Evolutionary conservation across 2,113 vertebrate genomes (phyloP).

Genomic region (Pterocles burchelli): DNA sequence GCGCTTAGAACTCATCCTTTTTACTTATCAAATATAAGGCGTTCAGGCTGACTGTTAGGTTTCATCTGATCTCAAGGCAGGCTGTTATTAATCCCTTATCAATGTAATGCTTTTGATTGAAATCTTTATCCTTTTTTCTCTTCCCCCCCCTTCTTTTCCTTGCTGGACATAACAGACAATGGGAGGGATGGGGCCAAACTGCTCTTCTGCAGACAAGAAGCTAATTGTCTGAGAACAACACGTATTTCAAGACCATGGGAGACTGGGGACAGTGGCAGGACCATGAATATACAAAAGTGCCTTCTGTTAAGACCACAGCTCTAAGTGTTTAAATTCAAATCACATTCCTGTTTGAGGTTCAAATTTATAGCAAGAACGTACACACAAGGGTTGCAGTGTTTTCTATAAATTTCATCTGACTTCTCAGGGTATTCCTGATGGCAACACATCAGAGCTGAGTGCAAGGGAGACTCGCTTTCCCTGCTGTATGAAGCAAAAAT

Average conservation of each 20-base stretch:
- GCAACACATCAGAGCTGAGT: constrained; percentile 37
- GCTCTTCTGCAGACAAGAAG: constrained; percentile 83
- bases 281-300: constrained; percentile 83
- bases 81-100: constrained; percentile 66
- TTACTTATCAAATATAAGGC: constrained; percentile 42
- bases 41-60: constrained; percentile 27
- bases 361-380: constrained; percentile 63
- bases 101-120: constrained; percentile 48
- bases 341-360: constrained; percentile 71
- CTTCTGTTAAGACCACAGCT: constrained; percentile 75
- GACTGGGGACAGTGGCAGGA: constrained; percentile 74
- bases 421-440: constrained; percentile 62
- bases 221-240: constrained; percentile 88
- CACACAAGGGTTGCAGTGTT: constrained; percentile 71
- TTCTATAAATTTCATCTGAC: constrained; percentile 41
- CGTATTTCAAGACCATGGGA: constrained; percentile 77
- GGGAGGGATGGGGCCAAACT: constrained; percentile 79
- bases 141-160: constrained; percentile 8
- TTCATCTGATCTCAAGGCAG: constrained; percentile 55
- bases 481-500: not conserved
- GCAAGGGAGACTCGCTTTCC: not conserved
- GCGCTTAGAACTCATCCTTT: not conserved
- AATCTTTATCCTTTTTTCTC: not conserved
- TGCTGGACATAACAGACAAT: constrained; percentile 73
- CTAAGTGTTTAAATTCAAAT: constrained; percentile 77